Base-by-base conservation (phyloP, 2,797 vertebrate species). In the Coranthus polyacanthus region DNA sequence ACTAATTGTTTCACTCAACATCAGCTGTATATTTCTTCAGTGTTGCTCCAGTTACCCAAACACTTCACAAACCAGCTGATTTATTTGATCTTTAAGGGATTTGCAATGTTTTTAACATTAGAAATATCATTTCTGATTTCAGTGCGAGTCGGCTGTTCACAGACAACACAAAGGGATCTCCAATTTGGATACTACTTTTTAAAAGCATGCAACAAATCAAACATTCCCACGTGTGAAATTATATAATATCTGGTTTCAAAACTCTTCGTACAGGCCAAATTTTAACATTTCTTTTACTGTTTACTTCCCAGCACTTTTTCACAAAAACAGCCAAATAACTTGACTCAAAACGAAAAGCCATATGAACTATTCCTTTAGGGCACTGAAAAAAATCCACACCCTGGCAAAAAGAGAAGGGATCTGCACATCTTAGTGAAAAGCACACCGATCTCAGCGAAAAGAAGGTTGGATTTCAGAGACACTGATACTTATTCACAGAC, bases 381-480 rank as follows among this genome's bases (percentile, higher is more conserved):
- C 46, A 45, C 39, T 29, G 6, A 32, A 32, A 60, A n/a, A 13
- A 16, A 34, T 62, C 63, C 67, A 72, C 68, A 32, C 45, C 65
- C 64, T 15, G 43, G 42, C 29, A 67, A 37, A 72, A 61, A 61
- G 47, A 82, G 64, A 54, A 64, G 46, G 38, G 47, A 65, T 59
- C 54, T 66, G 44, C 20, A 41, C 1, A 0, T 54, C 45, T 56
- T 46, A 70, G 65, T 63, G 71, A 84, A 81, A 85, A 12, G 3
- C 39, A 80, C 45, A 80, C 75, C 15, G 0, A 46, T 60, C 43
- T 12, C 53, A 61, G 54, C 29, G 39, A 81, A 57, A 46, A 18
- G 46, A 39, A 70, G 78, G 12, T 63, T 24, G 0, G 22, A 45
- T 84, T 88, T 80, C 88, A 71, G 44, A 12, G 36, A 42, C 60